Base-by-base conservation (phyloP, 2,113 vertebrate species). In the Lampris incognitus region DNA sequence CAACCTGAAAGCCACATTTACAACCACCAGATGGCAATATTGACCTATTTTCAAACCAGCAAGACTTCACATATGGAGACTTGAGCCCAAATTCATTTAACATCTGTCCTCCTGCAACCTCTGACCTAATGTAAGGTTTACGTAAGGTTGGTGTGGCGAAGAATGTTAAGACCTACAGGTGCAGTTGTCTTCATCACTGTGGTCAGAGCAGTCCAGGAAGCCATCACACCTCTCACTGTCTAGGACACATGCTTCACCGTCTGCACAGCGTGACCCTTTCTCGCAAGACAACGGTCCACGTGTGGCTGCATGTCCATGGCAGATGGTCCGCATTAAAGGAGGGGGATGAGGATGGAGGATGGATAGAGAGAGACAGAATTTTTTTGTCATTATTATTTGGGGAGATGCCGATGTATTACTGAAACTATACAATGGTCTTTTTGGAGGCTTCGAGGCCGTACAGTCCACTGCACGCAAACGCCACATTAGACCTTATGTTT, bases 181-280 rank as follows among this genome's bases (percentile, higher is more conserved):
- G 91, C 97, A 99, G 92, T 95, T 95, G 46, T 87, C 93, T 88
- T 99, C 98, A 0, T 99, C 98, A 0, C 97, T 99, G 92, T 95
- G 94, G 40, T 99, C 98, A 0, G 95, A 96, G 74, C 97, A 99
- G 93, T 99, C 97, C 84, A 98, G 91, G 58, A 96, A 99, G 1
- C 97, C 96, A 0, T 99, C 98, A 0, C 98, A 99, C 5, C 92
- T 87, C 90, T 99, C 97, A 0, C 92, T 84, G 65, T 92, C 87
- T 76, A 92, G 36, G 37, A 99, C 76, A 44, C 98, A 99, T 11
- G 95, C 93, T 72, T 99, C 97, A 0, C 95, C 95, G 0, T 99
- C 97, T 64, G 94, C 94, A 0, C 98, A 99, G 65, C 94, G 95
- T 1, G 94, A 94, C 1, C 94, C 93, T 2, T 95, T 94, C 0